A percentile compares a stretch with the other conserved stretches of the same genome.
phyloP scores from a whole-genome alignment of 2,797 vertebrate genomes.

The Betta splendens region DNA sequence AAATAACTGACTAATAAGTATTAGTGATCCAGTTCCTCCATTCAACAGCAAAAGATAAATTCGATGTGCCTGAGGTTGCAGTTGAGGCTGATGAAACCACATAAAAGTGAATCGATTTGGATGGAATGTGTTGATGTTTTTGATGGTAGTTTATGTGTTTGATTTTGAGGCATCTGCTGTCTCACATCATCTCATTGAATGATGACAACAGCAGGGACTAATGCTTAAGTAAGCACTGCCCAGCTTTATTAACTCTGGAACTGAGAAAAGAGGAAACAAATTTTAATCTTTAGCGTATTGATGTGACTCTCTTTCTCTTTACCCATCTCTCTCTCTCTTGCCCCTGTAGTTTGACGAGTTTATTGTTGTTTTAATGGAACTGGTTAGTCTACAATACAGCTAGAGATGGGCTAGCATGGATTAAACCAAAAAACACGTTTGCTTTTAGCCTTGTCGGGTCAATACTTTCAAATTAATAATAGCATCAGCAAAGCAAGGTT shows the following conservation, averaged over 20 bases:
- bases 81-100: too few species aligned
- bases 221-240: not conserved
- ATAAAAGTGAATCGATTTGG: too few species aligned
- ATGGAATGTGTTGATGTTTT: too few species aligned
- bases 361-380: conserved; percentile 57
- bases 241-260: too few species aligned
- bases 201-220: not conserved
- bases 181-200: conserved; percentile 9
- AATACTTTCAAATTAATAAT: conserved; percentile 48
- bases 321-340: not conserved
- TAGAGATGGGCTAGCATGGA: conserved; percentile 45
- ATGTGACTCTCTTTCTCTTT: not conserved
- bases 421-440: conserved; percentile 63
- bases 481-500: conserved; percentile 16
- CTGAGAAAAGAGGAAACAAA: not conserved
- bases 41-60: too few species aligned
- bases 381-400: conserved; percentile 43
- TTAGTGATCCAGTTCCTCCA: too few species aligned
- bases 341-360: conserved; percentile 34
- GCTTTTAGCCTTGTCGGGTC: conserved; percentile 45
- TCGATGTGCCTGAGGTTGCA: too few species aligned
- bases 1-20: too few species aligned
- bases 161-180: too few species aligned
- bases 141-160: too few species aligned
- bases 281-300: not conserved